phyloP scores from a whole-genome alignment of 2,113 vertebrate genomes.

The Lepidothrix coronata region DNA sequence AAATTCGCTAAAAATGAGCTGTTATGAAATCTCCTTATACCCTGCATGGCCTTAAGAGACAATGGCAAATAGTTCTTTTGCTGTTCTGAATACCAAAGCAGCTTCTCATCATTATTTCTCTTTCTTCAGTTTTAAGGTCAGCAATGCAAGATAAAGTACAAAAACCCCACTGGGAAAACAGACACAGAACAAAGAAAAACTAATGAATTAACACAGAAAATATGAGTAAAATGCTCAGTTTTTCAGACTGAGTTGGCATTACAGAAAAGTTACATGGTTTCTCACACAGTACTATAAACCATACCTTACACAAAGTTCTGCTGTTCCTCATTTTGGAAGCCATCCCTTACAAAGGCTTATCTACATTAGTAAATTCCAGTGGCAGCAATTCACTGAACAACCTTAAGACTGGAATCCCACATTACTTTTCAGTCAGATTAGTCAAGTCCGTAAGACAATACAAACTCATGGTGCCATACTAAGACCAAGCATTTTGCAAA shows the following conservation, averaged over 20 bases:
- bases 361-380: neutral
- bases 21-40: neutral
- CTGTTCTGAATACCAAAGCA: conserved; percentile 8
- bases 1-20: neutral
- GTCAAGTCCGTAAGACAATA: neutral
- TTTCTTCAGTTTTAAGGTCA: neutral
- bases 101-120: neutral
- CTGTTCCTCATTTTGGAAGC: neutral
- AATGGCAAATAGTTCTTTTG: neutral
- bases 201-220: neutral
- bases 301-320: neutral
- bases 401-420: neutral
- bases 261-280: neutral
- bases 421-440: neutral
- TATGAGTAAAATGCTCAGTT: neutral
- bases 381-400: neutral
- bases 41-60: neutral
- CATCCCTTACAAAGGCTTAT: neutral
- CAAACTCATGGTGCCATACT: neutral
- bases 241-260: neutral
- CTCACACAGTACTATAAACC: neutral
- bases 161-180: neutral
- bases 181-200: neutral
- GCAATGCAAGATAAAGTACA: neutral
- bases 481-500: neutral